phyloP scores from a whole-genome alignment of 2,113 vertebrate species.

The Perca schrenkii region DNA sequence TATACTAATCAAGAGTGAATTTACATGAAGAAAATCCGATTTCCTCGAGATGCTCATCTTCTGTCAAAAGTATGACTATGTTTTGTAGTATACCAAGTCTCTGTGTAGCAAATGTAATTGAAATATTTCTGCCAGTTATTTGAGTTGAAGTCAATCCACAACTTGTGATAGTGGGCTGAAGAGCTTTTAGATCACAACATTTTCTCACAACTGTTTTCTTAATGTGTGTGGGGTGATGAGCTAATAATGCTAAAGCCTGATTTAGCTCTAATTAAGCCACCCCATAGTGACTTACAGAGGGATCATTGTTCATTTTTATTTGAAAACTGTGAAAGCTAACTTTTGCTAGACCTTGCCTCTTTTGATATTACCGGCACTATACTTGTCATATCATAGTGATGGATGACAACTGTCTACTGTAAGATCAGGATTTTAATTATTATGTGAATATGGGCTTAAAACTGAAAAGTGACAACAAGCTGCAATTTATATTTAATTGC shows the following conservation, averaged over 20 bases:
- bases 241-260: background rate
- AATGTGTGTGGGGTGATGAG: conserved; percentile 1
- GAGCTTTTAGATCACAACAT: background rate
- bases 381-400: background rate
- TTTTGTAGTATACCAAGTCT: background rate
- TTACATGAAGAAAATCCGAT: background rate
- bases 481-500: background rate
- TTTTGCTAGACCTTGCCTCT: background rate
- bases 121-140: background rate
- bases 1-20: background rate
- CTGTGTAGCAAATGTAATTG: background rate
- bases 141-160: background rate
- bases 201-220: background rate
- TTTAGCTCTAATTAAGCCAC: conserved; percentile 9
- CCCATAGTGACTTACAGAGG: background rate
- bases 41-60: background rate
- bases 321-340: background rate
- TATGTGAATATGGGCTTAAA: background rate
- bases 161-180: background rate
- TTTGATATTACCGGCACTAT: background rate
- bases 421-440: background rate
- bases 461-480: conserved; percentile 12
- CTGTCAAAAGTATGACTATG: background rate
- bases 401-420: background rate
- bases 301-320: background rate